Conservation (phyloP, 1,140 invertebrate genomes). For the Rhopalosiphum maidis region DNA sequence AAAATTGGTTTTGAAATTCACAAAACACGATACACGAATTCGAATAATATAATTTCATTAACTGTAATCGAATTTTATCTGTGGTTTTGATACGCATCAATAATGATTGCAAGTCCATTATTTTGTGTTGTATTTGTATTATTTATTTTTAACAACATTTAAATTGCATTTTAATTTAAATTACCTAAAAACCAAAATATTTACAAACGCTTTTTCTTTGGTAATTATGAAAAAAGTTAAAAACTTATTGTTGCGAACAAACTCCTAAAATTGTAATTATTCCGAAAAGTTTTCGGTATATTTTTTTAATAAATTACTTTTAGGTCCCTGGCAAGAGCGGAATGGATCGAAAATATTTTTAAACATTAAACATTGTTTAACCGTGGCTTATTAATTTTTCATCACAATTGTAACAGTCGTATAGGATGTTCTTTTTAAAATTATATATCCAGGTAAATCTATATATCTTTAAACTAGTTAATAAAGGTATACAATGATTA, state of each 20-base stretch:
- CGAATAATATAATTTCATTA: neutral
- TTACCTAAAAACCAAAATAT: neutral
- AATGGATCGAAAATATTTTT: neutral
- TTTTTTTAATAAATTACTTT: slow-evolving; percentile 34
- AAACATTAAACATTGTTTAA: neutral
- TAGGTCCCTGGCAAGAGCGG: neutral
- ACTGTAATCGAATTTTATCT: neutral
- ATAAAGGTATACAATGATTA: too few relatives aligned
- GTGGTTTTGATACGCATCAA: neutral
- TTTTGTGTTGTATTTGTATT: neutral
- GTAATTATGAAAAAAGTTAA: slow-evolving; percentile 17
- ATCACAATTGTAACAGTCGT: neutral
- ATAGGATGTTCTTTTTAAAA: neutral
- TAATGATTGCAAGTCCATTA: neutral
- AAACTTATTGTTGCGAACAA: slow-evolving; percentile 13
- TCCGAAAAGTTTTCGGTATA: neutral
- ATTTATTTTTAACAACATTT: neutral
- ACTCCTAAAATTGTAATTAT: slow-evolving; percentile 28
- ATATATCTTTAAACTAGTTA: neutral
- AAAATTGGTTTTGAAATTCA: neutral
- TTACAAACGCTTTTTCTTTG: slow-evolving; percentile 2
- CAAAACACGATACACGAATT: neutral
- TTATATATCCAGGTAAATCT: neutral
- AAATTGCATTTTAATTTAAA: slow-evolving; percentile 10
- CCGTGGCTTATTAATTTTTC: neutral